Conservation (phyloP, 2,113 vertebrate genomes). For the Alethe castanea region DNA sequence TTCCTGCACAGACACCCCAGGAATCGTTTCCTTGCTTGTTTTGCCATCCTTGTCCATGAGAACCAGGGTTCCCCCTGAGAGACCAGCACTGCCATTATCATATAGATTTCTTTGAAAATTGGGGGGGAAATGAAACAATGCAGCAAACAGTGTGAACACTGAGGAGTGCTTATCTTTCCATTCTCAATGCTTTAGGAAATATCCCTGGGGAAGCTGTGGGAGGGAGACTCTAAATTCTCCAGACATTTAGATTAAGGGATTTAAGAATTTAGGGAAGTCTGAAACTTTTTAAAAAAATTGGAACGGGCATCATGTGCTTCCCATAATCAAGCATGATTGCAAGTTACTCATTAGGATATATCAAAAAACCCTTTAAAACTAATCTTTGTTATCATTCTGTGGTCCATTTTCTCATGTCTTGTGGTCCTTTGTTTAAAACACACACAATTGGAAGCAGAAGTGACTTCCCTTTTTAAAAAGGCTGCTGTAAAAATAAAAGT, state of each 20-base stretch:
- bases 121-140: not conserved
- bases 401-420: not conserved
- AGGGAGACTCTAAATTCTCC: not conserved
- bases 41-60: not conserved
- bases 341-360: not conserved
- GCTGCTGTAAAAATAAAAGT: constrained; percentile 6
- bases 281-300: not conserved
- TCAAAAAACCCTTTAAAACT: not conserved
- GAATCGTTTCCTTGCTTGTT: not conserved
- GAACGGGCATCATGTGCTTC: not conserved
- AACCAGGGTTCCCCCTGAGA: not conserved
- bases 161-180: not conserved
- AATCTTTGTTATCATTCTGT: not conserved
- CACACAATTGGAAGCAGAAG: constrained; percentile 5
- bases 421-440: not conserved
- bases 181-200: not conserved
- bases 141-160: not conserved
- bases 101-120: not conserved
- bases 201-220: constrained; percentile 2
- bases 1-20: not conserved
- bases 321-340: not conserved
- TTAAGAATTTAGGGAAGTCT: constrained; percentile 13
- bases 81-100: not conserved
- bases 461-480: constrained; percentile 22
- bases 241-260: not conserved